Base-by-base conservation (phyloP, 1,140 invertebrate species). In the Paralvinella palmiformis region DNA sequence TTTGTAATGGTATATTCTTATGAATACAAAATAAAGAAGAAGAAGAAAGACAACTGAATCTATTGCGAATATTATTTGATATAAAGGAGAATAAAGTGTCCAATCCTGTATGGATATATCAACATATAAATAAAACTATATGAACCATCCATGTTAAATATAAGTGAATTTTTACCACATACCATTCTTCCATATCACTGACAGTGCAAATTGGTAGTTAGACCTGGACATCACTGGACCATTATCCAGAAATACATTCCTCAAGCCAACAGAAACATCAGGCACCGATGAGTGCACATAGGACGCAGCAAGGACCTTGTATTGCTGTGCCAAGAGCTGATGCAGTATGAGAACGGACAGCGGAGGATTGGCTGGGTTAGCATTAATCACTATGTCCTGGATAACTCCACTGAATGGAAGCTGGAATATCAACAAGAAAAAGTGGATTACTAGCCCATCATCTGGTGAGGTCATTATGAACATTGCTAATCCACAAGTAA, bases 101-200 rank as follows among this genome's bases (percentile, higher is more conserved):
- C n/a, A 48, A 48, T 15, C 27, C 27, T 5, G 20, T 15, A 17
- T 48, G 45, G 27, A 22, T 48, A 5, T 48, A 24, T 22, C 15
- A 48, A 24, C 45, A 22, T 48, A 48, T 48, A 22, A 48, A 48
- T 22, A 48, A n/a, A n/a, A n/a, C n/a, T 48, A 24, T 15, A 48
- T 3, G 53, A 3, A 17, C 53, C 20, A 17, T 2, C 53, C n/a
- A 29, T 3, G 3, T 4, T 24, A 5, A 24, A n/a, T 27, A 29
- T 24, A 2, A 2, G n/a, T 20, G 20, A 56, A 4, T 2, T 17
- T 2, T 4, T 17, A 31, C n/a, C 53, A 56, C 55, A 67, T 84
- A 91, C 89, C 85, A 79, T 86, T 79, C 84, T 89, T 90, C 86
- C 89, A 91, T 73, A 92, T 88, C 64, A 91, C 73, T 66, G 83